phyloP scores from a whole-genome alignment of 2,113 vertebrate genomes.

The rabbit (Oryctolagus cuniculus) region mOryCun1.1 NC_091438.1:92845001-92845500 shows the following conservation, averaged over 20 bases:
- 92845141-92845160: not conserved
- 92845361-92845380: not conserved
- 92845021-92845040: not conserved
- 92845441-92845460: not conserved
- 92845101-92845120: not conserved
- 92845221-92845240: not conserved
- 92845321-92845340: not conserved
- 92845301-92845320: not conserved
- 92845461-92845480: not conserved
- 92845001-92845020: not conserved
- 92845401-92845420: fast-evolving
- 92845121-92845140: not conserved
- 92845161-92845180: not conserved
- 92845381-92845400: not conserved
- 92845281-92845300: not conserved
- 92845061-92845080: not conserved
- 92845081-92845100: not conserved
- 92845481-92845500: not conserved
- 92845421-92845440: not conserved
- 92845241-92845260: not conserved
- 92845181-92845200: not conserved
- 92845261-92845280: not conserved
- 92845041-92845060: not conserved
- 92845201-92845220: not conserved
- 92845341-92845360: not conserved